These are phyloP conservation scores for Macrostomum cliftonense DNA, from an alignment of 2,888 invertebrate genomes.

Conservation along the genomic window DNA sequence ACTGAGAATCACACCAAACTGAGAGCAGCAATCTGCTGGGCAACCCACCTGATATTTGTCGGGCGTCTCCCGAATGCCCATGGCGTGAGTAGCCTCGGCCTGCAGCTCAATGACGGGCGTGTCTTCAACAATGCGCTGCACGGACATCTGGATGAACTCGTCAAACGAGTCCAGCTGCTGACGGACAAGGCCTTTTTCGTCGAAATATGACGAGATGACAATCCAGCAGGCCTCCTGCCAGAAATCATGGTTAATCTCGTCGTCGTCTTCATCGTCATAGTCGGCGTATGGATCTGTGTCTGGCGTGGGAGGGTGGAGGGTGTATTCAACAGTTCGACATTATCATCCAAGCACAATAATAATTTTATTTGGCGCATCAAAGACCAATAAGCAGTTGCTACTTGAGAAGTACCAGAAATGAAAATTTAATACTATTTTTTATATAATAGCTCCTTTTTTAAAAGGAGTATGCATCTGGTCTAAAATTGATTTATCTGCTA, in stretches of 20 bases:
- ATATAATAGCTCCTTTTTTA: too few species aligned
- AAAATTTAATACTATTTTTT: too few species aligned
- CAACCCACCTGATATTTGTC: background rate
- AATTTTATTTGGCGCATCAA: too few species aligned
- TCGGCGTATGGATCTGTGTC: background rate
- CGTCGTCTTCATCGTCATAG: slow-evolving; percentile 39
- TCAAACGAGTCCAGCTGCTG: slow-evolving; percentile 98
- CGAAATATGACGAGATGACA: slow-evolving; percentile 97
- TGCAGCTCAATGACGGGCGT: slow-evolving; percentile 87
- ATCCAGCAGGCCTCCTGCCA: slow-evolving; percentile 99
- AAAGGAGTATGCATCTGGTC: too few species aligned
- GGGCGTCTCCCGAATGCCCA: background rate
- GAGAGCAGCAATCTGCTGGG: too few species aligned
- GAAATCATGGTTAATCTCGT: slow-evolving; percentile 85
- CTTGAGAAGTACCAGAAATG: too few species aligned
- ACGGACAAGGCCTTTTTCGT: slow-evolving; percentile 94
- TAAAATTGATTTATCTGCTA: too few species aligned
- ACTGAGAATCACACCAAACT: too few species aligned
- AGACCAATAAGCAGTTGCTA: too few species aligned
- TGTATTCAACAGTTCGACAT: too few species aligned
- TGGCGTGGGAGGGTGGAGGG: background rate
- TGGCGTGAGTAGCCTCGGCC: slow-evolving; percentile 54
- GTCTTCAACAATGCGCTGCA: slow-evolving; percentile 95
- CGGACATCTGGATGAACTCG: slow-evolving; percentile 99
- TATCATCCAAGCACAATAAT: too few species aligned